Base-by-base conservation (phyloP, 2,797 vertebrate species). In the Ibycter americanus region DNA sequence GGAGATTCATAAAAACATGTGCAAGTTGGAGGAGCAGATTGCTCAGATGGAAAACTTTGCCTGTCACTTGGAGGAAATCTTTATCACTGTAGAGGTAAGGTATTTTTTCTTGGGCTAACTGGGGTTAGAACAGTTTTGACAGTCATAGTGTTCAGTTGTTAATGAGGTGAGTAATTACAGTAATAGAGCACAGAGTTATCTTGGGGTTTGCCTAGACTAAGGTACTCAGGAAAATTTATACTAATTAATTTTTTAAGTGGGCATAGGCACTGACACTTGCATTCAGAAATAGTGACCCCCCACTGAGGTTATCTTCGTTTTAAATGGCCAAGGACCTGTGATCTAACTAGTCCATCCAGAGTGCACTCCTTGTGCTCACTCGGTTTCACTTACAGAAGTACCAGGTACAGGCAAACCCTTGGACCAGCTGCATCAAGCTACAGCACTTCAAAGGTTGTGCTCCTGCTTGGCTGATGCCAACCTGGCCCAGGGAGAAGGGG, bases 41-140 rank as follows among this genome's bases (percentile, higher is more conserved):
- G 91, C 98, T 25, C 98, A 99, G 89, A 99, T 99, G 99, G 99
- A 99, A 93, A 99, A 98, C 94, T 99, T 99, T 96, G 98, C 99
- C 52, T 98, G 99, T 88, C 99, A 99, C 83, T 97, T 99, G 97
- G 99, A 99, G 91, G 99, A 99, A 97, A 99, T 99, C 81, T 99
- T 99, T 97, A 99, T 99, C 83, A 99, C 99, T 0, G 99, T 99
- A 54, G 99, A 99, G 99, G 99, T 99, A 97, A 97, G 97, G 31
- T 18, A 29, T 12, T 84, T 49, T 36, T 34, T 67, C 72, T 54
- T 32, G 8, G 59, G 55, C 40, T 91, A 84, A 66, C 29, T 61
- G 26, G 21, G 11, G 9, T 76, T 74, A 70, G 34, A 87, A 74
- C 13, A 70, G 36, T 83, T 95, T 82, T 93, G 25, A 52, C 74